Base-by-base conservation (phyloP, 2,888 invertebrate species). In the Gryllus longicercus region DNA sequence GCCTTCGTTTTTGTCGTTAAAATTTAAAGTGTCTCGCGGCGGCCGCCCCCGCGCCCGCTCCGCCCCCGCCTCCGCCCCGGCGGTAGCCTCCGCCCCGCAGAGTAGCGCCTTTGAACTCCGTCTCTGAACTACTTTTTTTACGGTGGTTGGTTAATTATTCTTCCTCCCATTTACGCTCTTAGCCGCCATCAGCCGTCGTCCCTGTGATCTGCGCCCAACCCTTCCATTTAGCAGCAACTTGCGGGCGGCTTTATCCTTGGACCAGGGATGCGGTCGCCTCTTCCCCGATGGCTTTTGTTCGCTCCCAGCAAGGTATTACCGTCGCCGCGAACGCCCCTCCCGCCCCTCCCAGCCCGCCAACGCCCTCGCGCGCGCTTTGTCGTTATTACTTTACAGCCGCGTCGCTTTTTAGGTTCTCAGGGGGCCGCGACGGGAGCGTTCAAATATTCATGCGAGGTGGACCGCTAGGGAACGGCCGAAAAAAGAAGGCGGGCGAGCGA, bases 191-290 rank as follows among this genome's bases (percentile, higher is more conserved):
- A 63, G 63, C 63, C 63, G 63, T 63, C 63, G 63, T 63, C 63
- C 63, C 63, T 63, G 63, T 63, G 63, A 63, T 63, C 63, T 63
- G 63, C 63, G n/a, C 63, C 63, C 63, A 63, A 63, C 63, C 63
- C 63, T 63, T 63, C 63, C 63, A 63, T 63, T 63, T 63, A 63
- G 63, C 63, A n/a, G 63, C 63, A 63, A 63, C 63, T 63, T 63
- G 63, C 63, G 63, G 63, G 63, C 3, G n/a, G 63, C 63, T 18
- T 63, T 63, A 63, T 63, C 63, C 63, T 63, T 63, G 63, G 14
- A 63, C 63, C 63, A 63, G 63, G 63, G 63, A 63, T 63, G 63
- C 63, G 14, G 63, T n/a, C 16, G 63, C n/a, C 63, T 63, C 63
- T n/a, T 14, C 63, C 63, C 63, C 63, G 63, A n/a, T 63, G 63